These are phyloP conservation scores for Puntigrus tetrazona DNA, from an alignment of 2,113 vertebrate species.

Conservation along the genomic window DNA sequence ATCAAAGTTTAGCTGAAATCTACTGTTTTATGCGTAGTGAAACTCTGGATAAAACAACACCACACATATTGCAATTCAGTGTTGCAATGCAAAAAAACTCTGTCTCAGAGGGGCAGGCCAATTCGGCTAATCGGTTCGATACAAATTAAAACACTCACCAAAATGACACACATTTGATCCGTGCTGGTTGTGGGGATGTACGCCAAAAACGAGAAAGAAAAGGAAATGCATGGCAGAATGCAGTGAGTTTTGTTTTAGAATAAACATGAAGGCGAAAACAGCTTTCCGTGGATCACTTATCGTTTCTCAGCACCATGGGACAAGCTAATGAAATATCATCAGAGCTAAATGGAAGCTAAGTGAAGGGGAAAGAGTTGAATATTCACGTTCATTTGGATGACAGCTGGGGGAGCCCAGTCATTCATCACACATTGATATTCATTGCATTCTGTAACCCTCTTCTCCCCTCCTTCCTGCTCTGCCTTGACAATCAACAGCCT, in stretches of 20 bases:
- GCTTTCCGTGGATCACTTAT: slow-evolving; percentile 58
- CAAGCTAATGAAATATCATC: slow-evolving; percentile 74
- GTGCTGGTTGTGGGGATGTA: neutral
- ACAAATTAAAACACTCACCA: slow-evolving; percentile 15
- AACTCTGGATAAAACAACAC: neutral
- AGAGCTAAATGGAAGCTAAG: slow-evolving; percentile 77
- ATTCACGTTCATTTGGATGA: slow-evolving; percentile 77
- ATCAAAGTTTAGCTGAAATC: slow-evolving; percentile 9
- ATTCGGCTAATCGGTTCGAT: neutral
- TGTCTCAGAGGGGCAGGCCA: neutral
- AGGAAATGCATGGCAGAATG: neutral
- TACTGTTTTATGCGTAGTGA: neutral
- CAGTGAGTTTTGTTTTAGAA: slow-evolving; percentile 28
- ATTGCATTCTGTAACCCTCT: slow-evolving; percentile 67
- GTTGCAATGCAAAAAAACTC: neutral
- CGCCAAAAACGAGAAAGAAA: slow-evolving; percentile 1
- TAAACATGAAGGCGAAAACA: slow-evolving; percentile 48
- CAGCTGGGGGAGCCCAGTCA: slow-evolving; percentile 75
- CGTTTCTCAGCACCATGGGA: slow-evolving; percentile 61
- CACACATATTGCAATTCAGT: neutral
- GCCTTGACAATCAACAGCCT: slow-evolving; percentile 74
- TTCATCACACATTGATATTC: slow-evolving; percentile 77
- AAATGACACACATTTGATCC: slow-evolving; percentile 27
- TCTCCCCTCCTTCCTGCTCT: slow-evolving; percentile 55
- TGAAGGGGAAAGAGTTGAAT: slow-evolving; percentile 76